Evolutionary conservation across 2,797 vertebrate species (phyloP), one percentile per base, ranked within the genome.

Genomic region (Peromyscus attwateri): DNA sequence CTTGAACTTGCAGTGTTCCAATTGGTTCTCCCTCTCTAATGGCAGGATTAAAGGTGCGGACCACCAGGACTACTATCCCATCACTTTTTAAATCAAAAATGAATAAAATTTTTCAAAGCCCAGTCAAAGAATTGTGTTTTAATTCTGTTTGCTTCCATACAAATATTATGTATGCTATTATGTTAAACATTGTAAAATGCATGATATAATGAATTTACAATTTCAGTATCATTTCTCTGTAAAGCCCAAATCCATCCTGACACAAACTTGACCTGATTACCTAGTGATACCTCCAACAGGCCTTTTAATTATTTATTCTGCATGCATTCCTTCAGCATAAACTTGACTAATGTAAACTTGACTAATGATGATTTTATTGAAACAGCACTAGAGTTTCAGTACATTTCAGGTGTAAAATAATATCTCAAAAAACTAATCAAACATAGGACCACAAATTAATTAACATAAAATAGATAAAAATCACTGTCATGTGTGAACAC

Each of bases 401-500:
- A 10, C 7, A 87, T 81, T 87, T 73, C 75, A 75, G 60, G 55
- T 85, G 17, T 92, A 40, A 84, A 95, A 84, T 84, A 60, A 85
- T 9, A 60, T 92, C 21, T 66, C n/a, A 83, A 57, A n/a, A 80
- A 80, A 57, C 27, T 79, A 79, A 71, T 88, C 13, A 37, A 94
- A 92, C 19, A 77, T 11, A 91, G 34, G 6, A 79, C n/a, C 70
- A 81, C 88, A 85, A 77, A 87, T 76, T 46, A 84, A 77, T 31
- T 23, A 27, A 80, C 2, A 49, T 23, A 85, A 82, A 40, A 55
- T 52, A 92, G 29, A 66, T 77, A 84, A 95, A 94, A 89, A 1
- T 21, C 37, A 89, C 31, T 84, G 68, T 88, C 49, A 46, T 57
- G 14, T 89, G 37, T 79, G n/a, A 66, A 75, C 55, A 71, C 49